Percentiles rank a stretch among this genome's conserved stretches.
phyloP scores from a whole-genome alignment of 2,113 vertebrate species.

The Morone saxatilis region DNA sequence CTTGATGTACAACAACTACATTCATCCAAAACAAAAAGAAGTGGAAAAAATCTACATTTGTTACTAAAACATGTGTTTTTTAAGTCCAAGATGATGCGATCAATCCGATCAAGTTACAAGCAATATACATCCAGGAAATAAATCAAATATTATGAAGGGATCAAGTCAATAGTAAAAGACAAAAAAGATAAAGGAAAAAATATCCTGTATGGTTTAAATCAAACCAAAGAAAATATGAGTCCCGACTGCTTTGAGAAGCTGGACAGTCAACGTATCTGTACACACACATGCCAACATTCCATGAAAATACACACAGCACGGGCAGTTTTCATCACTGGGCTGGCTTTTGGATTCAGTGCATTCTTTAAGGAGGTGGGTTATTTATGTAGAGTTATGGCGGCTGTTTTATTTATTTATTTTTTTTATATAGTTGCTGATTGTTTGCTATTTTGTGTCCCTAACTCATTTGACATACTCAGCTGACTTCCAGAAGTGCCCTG shows the following conservation, averaged over 20 bases:
- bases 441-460: conserved; percentile 75
- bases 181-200: conserved; percentile 53
- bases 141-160: conserved; percentile 65
- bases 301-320: conserved; percentile 69
- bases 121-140: conserved; percentile 69
- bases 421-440: conserved; percentile 55
- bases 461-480: conserved; percentile 95
- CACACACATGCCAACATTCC: conserved; percentile 79
- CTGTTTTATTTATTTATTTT: conserved; percentile 48
- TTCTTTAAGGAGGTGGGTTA: conserved; percentile 73
- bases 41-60: conserved; percentile 66
- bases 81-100: conserved; percentile 69
- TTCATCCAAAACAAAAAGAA: conserved; percentile 69
- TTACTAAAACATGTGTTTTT: conserved; percentile 68
- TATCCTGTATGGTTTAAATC: conserved; percentile 70
- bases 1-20: conserved; percentile 76
- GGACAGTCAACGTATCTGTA: conserved; percentile 68
- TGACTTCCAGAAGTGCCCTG: conserved; percentile 99
- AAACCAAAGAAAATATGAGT: conserved; percentile 78
- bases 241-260: conserved; percentile 69
- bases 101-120: conserved; percentile 65
- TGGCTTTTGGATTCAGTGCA: conserved; percentile 79
- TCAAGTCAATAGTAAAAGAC: conserved; percentile 64
- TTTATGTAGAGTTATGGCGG: conserved; percentile 64
- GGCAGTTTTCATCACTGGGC: conserved; percentile 79